Evolutionary conservation across 35 echinoderm and acorn worm species (phyloP).

Genomic region (Diadema setosum): DNA sequence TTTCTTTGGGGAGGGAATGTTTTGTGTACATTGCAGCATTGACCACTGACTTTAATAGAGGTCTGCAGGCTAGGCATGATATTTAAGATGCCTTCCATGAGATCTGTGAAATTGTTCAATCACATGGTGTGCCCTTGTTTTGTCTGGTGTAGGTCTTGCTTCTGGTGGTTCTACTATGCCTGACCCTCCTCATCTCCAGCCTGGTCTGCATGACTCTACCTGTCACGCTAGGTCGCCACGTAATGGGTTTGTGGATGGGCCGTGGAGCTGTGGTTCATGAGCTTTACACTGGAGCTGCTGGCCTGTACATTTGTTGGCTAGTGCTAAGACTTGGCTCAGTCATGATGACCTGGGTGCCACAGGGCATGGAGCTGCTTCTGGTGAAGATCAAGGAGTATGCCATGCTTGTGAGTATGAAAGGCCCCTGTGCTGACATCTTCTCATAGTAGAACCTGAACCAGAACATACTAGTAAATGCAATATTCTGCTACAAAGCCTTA

Average conservation of each 20-base stretch:
- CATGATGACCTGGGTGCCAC: conserved; percentile 76
- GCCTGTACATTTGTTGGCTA: conserved; percentile 94
- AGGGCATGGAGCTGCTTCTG: conserved; percentile 55
- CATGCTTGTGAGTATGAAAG: conserved; percentile 67
- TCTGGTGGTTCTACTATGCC: conserved; percentile 68
- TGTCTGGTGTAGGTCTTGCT: conserved; percentile 73
- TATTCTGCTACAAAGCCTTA: not conserved
- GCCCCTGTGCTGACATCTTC: not conserved
- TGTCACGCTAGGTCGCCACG: conserved; percentile 68
- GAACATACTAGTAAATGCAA: too few species aligned
- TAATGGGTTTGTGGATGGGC: conserved; percentile 82
- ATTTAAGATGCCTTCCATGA: too few species aligned
- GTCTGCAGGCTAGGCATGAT: too few species aligned
- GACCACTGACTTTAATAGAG: too few species aligned
- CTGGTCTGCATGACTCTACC: conserved; percentile 88
- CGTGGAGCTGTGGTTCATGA: conserved; percentile 74
- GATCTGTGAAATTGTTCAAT: not conserved
- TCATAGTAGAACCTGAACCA: not conserved
- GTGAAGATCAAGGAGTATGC: conserved; percentile 77
- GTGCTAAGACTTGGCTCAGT: conserved; percentile 52
- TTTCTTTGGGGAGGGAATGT: too few species aligned
- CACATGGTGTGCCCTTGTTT: too few species aligned
- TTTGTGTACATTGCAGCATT: too few species aligned
- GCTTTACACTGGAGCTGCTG: conserved; percentile 94
- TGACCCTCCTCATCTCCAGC: conserved; percentile 69